Evolutionary conservation across 2,113 vertebrate species (phyloP), one percentile per base, ranked within the genome.

Genomic region (Puntigrus tetrazona): DNA sequence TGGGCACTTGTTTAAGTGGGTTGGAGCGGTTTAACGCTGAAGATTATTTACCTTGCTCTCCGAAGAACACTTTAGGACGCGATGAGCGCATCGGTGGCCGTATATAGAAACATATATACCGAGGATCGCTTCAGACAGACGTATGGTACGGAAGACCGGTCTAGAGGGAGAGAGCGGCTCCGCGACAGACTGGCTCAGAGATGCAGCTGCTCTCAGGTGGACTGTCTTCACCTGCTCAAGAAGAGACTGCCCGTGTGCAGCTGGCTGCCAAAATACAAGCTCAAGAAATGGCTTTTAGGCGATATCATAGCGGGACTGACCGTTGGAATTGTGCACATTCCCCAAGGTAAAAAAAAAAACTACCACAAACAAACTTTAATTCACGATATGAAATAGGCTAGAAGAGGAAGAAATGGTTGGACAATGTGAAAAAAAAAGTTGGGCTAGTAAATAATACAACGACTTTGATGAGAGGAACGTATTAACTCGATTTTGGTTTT

Each of bases 241-340:
- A 92, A 94, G 1, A 92, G 96, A 59, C 87, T 96, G n/a, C 97
- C 97, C 7, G 92, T 95, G 41, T 90, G 95, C 82, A 91, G 74
- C 88, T 98, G 97, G 97, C 92, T 98, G 83, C 96, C 96, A 9
- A 89, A 83, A 70, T 98, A 98, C 93, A 94, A 92, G 78, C 90
- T 95, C 36, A 94, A 91, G 91, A 93, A 95, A 89, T 98, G 96
- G 95, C 93, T 97, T 38, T 90, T 96, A 9, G 96, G 96, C 86
- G 97, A 98, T 22, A 92, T 94, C 0, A 86, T 97, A 61, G 95
- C 95, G 0, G 97, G 97, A 59, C 88, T 97, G 85, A 98, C 96
- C 0, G 96, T 97, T 50, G 97, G 96, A 14, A 92, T 98, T 57
- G 94, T 98, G 34, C 96, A 98, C 87, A 97, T 98, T 81, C 97